These are phyloP conservation scores for Perithous albicinctus DNA, from an alignment of 2,888 invertebrate genomes.

Conservation along the genomic window DNA sequence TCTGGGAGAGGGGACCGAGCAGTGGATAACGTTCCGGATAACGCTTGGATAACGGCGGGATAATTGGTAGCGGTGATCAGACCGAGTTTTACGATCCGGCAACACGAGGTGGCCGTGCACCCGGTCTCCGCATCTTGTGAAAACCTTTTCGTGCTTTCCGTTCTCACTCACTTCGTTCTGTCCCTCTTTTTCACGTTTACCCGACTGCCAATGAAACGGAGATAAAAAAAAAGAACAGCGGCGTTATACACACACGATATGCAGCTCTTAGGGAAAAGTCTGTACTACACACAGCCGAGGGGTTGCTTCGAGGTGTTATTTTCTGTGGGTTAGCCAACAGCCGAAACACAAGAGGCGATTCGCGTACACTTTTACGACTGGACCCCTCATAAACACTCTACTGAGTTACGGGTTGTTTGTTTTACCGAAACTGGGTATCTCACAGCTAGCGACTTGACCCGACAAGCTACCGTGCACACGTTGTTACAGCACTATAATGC, in stretches of 20 bases:
- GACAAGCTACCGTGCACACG: constrained; percentile 24
- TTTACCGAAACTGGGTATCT: constrained; percentile 77
- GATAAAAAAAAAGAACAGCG: constrained; percentile 60
- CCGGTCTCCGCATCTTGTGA: constrained; percentile 42
- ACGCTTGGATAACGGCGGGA: constrained; percentile 83
- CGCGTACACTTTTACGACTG: constrained; percentile 81
- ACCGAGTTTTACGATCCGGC: constrained; percentile 83
- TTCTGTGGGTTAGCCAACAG: constrained; percentile 72
- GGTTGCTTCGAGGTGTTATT: constrained; percentile 64
- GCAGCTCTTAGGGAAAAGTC: constrained; percentile 73
- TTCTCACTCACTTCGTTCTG: constrained; percentile 54
- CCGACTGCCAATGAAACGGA: constrained; percentile 57
- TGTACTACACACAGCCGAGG: constrained; percentile 64
- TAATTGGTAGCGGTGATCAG: constrained; percentile 85
- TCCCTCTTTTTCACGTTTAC: constrained; percentile 58
- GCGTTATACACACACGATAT: neutral
- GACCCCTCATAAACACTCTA: constrained; percentile 82
- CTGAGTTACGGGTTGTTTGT: constrained; percentile 83
- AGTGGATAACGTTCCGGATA: constrained; percentile 83
- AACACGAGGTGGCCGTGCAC: constrained; percentile 79
- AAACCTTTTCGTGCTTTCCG: constrained; percentile 61
- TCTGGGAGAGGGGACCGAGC: constrained; percentile 53
- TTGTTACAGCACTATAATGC: constrained; percentile 33
- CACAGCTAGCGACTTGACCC: constrained; percentile 43
- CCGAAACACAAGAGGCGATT: constrained; percentile 77